Conservation (phyloP, 64 coral and sea anemone genomes). For the Stichodactyla helianthus region DNA sequence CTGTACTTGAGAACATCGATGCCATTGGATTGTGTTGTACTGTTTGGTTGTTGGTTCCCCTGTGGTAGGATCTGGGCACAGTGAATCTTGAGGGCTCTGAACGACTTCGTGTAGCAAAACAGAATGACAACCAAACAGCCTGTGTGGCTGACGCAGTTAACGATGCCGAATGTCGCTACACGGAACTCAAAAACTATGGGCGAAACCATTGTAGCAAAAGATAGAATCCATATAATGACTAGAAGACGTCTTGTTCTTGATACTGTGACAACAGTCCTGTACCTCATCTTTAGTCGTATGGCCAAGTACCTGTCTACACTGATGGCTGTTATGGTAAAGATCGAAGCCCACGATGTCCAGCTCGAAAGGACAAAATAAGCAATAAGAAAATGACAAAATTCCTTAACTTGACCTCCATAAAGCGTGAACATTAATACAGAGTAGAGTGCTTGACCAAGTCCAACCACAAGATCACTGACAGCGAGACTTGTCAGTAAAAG, state of each 20-base stretch:
- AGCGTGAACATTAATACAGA: not conserved
- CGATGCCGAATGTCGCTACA: not conserved
- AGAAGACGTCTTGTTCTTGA: not conserved
- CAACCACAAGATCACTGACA: not conserved
- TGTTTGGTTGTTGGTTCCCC: too few relatives aligned
- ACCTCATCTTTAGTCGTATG: not conserved
- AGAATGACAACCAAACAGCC: not conserved
- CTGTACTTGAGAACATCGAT: not conserved
- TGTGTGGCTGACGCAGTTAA: not conserved
- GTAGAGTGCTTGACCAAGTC: not conserved
- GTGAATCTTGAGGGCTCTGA: constrained; percentile 1
- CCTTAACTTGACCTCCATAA: not conserved
- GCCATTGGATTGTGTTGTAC: too few relatives aligned
- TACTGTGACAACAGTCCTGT: not conserved
- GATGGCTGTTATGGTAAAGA: not conserved
- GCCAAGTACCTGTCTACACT: constrained; percentile 3
- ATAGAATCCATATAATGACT: not conserved
- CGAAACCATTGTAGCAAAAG: not conserved
- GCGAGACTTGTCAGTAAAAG: too few relatives aligned
- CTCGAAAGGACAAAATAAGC: not conserved
- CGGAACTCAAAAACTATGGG: not conserved
- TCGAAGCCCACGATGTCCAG: not conserved
- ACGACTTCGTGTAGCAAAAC: not conserved
- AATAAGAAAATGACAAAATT: not conserved
- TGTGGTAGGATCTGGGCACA: too few relatives aligned